phyloP scores from a whole-genome alignment of 35 echinoderm and acorn worm species.

The Strongylocentrotus purpuratus region DNA sequence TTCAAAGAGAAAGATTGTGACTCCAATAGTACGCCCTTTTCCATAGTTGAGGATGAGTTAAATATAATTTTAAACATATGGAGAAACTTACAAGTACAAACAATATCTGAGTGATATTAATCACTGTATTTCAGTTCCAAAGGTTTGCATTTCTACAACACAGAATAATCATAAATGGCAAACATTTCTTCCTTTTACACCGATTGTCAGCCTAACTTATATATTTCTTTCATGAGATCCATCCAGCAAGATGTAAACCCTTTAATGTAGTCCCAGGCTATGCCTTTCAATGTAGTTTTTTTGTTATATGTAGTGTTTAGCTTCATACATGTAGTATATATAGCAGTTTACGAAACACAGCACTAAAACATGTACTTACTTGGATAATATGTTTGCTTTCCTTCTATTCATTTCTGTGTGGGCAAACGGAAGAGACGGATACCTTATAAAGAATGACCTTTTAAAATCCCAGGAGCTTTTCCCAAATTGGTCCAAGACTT shows the following conservation, averaged over 20 bases:
- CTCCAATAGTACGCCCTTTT: not conserved
- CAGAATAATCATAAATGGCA: not conserved
- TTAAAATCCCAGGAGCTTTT: not conserved
- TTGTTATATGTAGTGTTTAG: too few relatives aligned
- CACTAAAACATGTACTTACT: not conserved
- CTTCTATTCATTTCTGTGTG: not conserved
- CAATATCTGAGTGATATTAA: not conserved
- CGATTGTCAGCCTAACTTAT: not conserved
- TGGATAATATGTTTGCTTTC: not conserved
- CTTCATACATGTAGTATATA: too few relatives aligned
- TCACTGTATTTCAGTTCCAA: conserved; percentile 4
- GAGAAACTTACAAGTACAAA: not conserved
- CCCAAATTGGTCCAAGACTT: not conserved
- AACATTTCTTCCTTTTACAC: not conserved
- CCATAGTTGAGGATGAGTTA: not conserved
- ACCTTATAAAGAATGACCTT: not conserved
- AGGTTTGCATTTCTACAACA: not conserved
- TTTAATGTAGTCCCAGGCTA: not conserved
- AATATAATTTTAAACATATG: not conserved
- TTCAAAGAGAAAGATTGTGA: not conserved
- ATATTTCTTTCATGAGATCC: not conserved
- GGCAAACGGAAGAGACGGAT: not conserved
- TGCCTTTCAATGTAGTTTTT: not conserved
- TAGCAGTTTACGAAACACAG: too few relatives aligned
- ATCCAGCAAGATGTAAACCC: not conserved